A percentile compares a stretch with the other conserved stretches of the same genome.
phyloP scores from a whole-genome alignment of 92 coral and sea anemone genomes.

The Porites rus region DNA sequence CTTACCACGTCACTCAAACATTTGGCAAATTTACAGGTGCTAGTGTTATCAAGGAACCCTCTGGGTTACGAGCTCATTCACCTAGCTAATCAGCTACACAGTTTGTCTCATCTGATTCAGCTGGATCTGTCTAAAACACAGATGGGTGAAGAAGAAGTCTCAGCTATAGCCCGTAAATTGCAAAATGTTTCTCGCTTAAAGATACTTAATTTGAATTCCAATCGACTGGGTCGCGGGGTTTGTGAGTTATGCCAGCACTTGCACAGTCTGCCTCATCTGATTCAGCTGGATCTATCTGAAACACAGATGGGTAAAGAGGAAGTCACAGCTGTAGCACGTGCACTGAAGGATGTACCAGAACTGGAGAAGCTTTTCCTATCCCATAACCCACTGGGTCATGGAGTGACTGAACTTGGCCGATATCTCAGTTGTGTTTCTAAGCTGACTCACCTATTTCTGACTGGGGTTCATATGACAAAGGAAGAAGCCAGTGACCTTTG shows the following conservation, averaged over 20 bases:
- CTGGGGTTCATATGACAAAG: background rate
- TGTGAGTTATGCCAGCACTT: background rate
- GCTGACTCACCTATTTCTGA: background rate
- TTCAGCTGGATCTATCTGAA: too few species aligned
- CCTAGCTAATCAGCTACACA: background rate
- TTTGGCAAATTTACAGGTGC: background rate
- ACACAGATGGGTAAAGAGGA: conserved; percentile 12
- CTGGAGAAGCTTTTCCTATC: background rate
- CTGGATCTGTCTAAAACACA: background rate
- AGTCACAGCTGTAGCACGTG: background rate
- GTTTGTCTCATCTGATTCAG: background rate
- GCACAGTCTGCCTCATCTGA: background rate
- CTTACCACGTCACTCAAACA: background rate
- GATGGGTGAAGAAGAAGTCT: too few species aligned
- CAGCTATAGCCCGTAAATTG: background rate
- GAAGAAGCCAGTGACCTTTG: background rate
- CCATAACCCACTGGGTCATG: conserved; percentile 6
- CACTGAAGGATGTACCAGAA: conserved; percentile 1
- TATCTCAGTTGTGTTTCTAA: conserved; percentile 4
- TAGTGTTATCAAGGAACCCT: background rate
- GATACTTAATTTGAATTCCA: background rate
- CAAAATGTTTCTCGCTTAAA: background rate
- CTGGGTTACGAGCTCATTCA: conserved; percentile 1
- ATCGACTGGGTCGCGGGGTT: background rate
- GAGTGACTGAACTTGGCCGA: background rate